These are phyloP conservation scores for Cydia splendana DNA, from an alignment of 1,140 invertebrate species.

Conservation along the genomic window DNA sequence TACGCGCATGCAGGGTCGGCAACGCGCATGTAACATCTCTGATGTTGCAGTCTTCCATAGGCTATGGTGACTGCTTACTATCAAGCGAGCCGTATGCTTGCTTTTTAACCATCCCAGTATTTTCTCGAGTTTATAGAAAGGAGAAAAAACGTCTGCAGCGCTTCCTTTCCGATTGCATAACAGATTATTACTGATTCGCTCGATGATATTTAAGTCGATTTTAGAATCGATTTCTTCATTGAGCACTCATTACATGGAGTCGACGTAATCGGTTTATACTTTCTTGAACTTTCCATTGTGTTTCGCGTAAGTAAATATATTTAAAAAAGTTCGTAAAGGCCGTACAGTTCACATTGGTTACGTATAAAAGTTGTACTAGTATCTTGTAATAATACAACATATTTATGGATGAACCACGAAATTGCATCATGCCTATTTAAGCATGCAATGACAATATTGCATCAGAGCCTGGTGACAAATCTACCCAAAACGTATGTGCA, in stretches of 20 bases:
- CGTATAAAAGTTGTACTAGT: not conserved
- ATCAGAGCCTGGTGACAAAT: not conserved
- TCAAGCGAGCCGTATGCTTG: not conserved
- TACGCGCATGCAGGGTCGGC: too few relatives aligned
- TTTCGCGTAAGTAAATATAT: not conserved
- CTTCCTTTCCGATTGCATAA: not conserved
- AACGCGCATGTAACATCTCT: too few relatives aligned
- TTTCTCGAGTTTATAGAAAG: not conserved
- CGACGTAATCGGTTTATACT: conserved; percentile 7
- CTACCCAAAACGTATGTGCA: not conserved
- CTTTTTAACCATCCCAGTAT: not conserved
- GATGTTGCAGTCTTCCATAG: too few relatives aligned
- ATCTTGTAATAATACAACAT: too few relatives aligned
- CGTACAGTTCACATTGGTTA: too few relatives aligned
- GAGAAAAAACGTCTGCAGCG: not conserved
- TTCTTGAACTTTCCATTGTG: conserved; percentile 29
- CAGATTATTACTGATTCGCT: conserved; percentile 14
- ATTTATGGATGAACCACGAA: not conserved
- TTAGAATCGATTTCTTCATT: conserved; percentile 30
- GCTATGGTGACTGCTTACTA: too few relatives aligned
- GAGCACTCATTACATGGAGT: conserved; percentile 24
- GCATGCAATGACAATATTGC: not conserved
- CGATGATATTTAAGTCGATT: conserved; percentile 31
- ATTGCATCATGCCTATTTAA: not conserved
- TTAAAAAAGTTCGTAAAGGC: not conserved